Conservation (phyloP, 2,113 vertebrate species). For the Leucopternis melanops region DNA sequence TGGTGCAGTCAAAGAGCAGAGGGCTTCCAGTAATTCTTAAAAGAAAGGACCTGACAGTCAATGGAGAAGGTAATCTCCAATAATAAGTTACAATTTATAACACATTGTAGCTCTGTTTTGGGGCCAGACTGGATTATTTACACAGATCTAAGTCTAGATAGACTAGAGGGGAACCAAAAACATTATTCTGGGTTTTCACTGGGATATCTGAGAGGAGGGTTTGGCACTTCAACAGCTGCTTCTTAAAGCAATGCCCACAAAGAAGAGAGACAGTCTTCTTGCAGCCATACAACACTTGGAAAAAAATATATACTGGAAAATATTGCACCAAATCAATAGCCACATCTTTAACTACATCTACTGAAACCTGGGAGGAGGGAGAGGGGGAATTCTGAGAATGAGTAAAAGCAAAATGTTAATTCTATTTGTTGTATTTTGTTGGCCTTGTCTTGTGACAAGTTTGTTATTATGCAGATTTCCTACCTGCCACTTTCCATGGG, state of each 20-base stretch:
- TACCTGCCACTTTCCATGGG: slow-evolving; percentile 66
- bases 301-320: neutral
- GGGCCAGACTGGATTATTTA: neutral
- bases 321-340: neutral
- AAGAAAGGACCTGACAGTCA: neutral
- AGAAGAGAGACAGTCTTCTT: neutral
- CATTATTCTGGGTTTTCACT: neutral
- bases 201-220: neutral
- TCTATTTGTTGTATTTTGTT: slow-evolving; percentile 61
- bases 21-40: neutral
- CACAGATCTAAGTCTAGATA: neutral
- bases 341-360: neutral
- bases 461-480: slow-evolving; percentile 74
- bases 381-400: slow-evolving; percentile 5
- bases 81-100: neutral
- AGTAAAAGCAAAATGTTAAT: slow-evolving; percentile 61
- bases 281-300: neutral
- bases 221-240: neutral
- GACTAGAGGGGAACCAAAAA: neutral
- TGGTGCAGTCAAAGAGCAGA: neutral
- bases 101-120: neutral
- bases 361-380: neutral
- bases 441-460: slow-evolving; percentile 69
- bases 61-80: neutral
- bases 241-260: neutral